Evolutionary conservation across 2,113 vertebrate genomes (phyloP).

Genomic region (Semicossyphus pulcher): DNA sequence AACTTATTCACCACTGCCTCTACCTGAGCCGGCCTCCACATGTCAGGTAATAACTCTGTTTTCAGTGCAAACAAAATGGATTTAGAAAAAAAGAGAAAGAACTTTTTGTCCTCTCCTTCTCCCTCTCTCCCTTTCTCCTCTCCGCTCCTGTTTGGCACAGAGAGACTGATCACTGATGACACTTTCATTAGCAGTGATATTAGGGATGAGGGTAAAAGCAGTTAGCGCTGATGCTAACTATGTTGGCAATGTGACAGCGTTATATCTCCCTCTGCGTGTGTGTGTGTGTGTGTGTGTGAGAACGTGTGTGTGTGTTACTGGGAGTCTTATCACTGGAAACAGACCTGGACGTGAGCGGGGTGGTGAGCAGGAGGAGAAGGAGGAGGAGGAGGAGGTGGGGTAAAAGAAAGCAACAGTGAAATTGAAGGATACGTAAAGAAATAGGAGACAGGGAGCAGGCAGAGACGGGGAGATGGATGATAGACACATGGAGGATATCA

Average conservation of each 20-base stretch:
- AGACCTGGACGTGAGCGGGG: conserved; percentile 77
- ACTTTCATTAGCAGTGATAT: conserved; percentile 72
- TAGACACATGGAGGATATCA: conserved; percentile 59
- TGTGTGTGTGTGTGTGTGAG: conserved; percentile 17
- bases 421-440: conserved; percentile 65
- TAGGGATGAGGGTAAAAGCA: conserved; percentile 45
- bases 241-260: conserved; percentile 52
- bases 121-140: conserved; percentile 10
- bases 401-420: conserved; percentile 49
- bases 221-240: conserved; percentile 66
- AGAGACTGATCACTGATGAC: conserved; percentile 66
- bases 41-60: conserved; percentile 66
- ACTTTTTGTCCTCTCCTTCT: conserved; percentile 22
- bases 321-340: conserved; percentile 80
- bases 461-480: conserved; percentile 42
- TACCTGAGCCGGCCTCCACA: conserved; percentile 32
- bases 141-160: conserved; percentile 4
- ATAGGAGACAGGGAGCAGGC: conserved; percentile 40
- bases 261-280: conserved; percentile 36
- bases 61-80: conserved; percentile 54
- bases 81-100: conserved; percentile 11
- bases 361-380: conserved; percentile 58
- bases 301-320: conserved; percentile 32
- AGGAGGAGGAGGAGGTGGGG: not conserved
- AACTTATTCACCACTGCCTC: conserved; percentile 36